Conservation (phyloP, 35 echinoderm and acorn worm species). For the Nesometra sesokonis region DNA sequence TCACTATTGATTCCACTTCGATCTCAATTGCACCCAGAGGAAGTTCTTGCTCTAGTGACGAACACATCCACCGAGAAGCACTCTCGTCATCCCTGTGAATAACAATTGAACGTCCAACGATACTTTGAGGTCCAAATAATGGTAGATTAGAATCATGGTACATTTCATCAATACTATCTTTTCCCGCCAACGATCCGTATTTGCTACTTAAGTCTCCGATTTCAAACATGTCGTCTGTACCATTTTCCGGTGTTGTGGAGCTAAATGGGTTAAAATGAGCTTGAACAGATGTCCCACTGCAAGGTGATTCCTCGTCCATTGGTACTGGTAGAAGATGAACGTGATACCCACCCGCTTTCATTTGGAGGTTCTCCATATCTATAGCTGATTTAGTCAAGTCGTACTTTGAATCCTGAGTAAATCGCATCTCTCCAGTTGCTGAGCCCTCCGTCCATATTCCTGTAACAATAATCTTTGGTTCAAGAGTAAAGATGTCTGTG, state of each 20-base stretch:
- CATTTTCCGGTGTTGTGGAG: constrained; percentile 30
- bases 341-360: constrained; percentile 61
- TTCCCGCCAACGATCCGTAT: constrained; percentile 40
- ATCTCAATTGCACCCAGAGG: constrained; percentile 28
- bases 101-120: constrained; percentile 59
- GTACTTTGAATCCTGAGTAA: constrained; percentile 34
- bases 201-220: constrained; percentile 88
- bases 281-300: constrained; percentile 24
- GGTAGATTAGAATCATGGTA: constrained; percentile 52
- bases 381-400: constrained; percentile 34
- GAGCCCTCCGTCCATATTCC: constrained; percentile 44
- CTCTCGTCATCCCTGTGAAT: constrained; percentile 56
- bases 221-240: constrained; percentile 79
- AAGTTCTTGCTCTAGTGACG: constrained; percentile 29
- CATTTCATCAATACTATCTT: background rate
- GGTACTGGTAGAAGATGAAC: constrained; percentile 78
- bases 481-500: constrained; percentile 43
- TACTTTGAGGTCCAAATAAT: constrained; percentile 52
- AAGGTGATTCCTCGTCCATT: constrained; percentile 23
- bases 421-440: constrained; percentile 24
- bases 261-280: constrained; percentile 92
- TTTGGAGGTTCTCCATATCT: constrained; percentile 22
- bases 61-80: constrained; percentile 66
- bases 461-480: constrained; percentile 6
- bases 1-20: background rate